Conservation (phyloP, 30 jellyfish, hydroid and myxozoan genomes). For the Chrysaora quinquecirrha region DNA sequence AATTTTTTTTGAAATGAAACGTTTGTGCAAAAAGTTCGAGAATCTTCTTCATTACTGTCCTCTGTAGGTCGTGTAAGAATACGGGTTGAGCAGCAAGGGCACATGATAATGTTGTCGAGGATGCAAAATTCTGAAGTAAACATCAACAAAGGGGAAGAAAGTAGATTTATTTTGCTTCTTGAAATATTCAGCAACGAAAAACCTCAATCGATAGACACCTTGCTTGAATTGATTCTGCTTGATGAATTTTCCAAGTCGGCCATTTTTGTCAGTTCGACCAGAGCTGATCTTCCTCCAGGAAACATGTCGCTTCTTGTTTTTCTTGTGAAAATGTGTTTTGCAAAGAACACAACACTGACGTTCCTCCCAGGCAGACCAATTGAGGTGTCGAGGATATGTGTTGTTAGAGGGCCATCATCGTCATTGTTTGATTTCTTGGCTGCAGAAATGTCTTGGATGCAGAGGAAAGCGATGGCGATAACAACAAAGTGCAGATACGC, state of each 20-base stretch:
- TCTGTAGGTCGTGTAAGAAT: conserved; percentile 56
- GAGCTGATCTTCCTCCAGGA: conserved; percentile 15
- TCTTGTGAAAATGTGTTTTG: too few species aligned
- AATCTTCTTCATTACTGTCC: too few species aligned
- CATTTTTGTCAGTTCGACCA: conserved; percentile 39
- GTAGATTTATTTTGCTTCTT: conserved; percentile 15
- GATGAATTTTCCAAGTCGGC: conserved; percentile 21
- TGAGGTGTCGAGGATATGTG: conserved; percentile 49
- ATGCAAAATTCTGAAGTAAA: conserved; percentile 30
- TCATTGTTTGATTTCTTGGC: too few species aligned
- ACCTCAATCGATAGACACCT: conserved; percentile 34
- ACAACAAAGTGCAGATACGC: too few species aligned
- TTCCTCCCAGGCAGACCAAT: conserved; percentile 43
- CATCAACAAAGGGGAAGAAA: conserved; percentile 46
- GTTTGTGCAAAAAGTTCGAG: too few species aligned
- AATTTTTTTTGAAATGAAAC: too few species aligned
- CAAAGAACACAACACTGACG: background rate
- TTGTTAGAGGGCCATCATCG: conserved; percentile 31
- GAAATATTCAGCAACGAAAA: conserved; percentile 34
- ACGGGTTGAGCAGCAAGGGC: conserved; percentile 40
- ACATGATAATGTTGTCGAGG: conserved; percentile 55
- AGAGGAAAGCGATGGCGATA: too few species aligned
- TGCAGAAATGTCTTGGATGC: too few species aligned
- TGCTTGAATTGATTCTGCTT: conserved; percentile 2
- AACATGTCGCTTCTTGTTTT: background rate